A percentile compares a stretch with the other conserved stretches of the same genome.
Evolutionary conservation across 2,888 invertebrate genomes (phyloP).

Genomic region (Lissonota sp.): DNA sequence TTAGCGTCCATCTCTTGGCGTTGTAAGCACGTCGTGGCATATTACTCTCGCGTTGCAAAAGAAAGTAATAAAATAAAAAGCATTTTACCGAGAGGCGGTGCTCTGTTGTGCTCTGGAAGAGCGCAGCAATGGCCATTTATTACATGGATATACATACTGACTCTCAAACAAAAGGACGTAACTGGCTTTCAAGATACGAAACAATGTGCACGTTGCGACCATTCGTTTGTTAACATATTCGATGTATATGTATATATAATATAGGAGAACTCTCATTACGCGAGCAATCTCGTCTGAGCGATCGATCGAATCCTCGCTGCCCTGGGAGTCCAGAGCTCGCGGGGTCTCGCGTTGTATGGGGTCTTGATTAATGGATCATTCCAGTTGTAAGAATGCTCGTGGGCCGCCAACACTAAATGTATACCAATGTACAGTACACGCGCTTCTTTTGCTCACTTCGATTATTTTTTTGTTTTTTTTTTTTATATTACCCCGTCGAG

Average conservation of each 20-base stretch:
- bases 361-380: constrained; percentile 81
- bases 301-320: constrained; percentile 76
- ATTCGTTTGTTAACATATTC: too few species aligned
- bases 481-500: not conserved
- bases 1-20: not conserved
- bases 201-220: not conserved
- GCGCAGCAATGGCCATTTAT: constrained; percentile 37
- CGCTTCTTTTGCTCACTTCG: constrained; percentile 47
- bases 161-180: not conserved
- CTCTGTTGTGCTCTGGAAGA: constrained; percentile 20
- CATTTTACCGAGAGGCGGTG: constrained; percentile 29
- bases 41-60: constrained; percentile 20
- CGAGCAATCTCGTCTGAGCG: constrained; percentile 76
- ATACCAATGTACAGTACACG: not conserved
- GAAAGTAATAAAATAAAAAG: constrained; percentile 17
- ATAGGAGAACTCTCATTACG: constrained; percentile 77
- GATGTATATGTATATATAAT: constrained; percentile 2
- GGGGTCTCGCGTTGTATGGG: constrained; percentile 65
- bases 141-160: not conserved
- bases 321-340: constrained; percentile 56
- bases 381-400: constrained; percentile 61
- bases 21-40: constrained; percentile 15
- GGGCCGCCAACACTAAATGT: constrained; percentile 42
- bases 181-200: not conserved
- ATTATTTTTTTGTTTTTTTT: constrained; percentile 50